A percentile compares a stretch with the other conserved stretches of the same genome.
Evolutionary conservation across 2,888 invertebrate genomes (phyloP).

Genomic region (Sipha maydis): DNA sequence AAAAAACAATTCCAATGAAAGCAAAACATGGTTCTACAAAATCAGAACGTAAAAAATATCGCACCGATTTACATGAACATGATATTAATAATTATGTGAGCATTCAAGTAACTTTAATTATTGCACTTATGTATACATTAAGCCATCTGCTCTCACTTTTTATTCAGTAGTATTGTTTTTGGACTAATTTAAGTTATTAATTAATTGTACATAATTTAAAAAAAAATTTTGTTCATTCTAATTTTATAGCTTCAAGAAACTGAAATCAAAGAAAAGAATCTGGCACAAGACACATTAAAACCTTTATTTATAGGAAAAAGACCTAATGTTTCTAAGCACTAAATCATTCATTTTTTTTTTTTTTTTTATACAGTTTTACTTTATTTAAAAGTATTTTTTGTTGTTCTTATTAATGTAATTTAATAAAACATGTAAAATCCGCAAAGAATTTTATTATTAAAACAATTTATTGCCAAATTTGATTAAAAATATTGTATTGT

Average conservation of each 20-base stretch:
- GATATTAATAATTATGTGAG: not conserved
- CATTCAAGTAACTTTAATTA: not conserved
- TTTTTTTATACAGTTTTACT: too few relatives aligned
- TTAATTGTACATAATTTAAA: not conserved
- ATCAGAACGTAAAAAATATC: constrained; percentile 29
- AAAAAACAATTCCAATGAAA: constrained; percentile 15
- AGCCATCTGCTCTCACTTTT: too few relatives aligned
- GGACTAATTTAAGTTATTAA: too few relatives aligned
- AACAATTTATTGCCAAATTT: too few relatives aligned
- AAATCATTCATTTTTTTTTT: not conserved
- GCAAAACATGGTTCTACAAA: constrained; percentile 5
- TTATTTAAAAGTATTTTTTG: too few relatives aligned
- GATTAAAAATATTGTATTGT: too few relatives aligned
- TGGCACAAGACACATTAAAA: not conserved
- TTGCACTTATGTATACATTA: not conserved
- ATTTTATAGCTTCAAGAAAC: not conserved
- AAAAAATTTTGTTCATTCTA: not conserved
- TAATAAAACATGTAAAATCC: too few relatives aligned
- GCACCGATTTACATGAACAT: not conserved
- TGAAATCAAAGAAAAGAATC: not conserved
- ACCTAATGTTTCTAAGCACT: not conserved
- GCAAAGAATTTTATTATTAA: too few relatives aligned
- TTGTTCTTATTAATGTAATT: too few relatives aligned
- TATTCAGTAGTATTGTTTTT: too few relatives aligned
- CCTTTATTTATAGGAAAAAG: constrained; percentile 16